Evolutionary conservation across 2,888 invertebrate species (phyloP).

Genomic region (Scaptomyza tumidula): DNA sequence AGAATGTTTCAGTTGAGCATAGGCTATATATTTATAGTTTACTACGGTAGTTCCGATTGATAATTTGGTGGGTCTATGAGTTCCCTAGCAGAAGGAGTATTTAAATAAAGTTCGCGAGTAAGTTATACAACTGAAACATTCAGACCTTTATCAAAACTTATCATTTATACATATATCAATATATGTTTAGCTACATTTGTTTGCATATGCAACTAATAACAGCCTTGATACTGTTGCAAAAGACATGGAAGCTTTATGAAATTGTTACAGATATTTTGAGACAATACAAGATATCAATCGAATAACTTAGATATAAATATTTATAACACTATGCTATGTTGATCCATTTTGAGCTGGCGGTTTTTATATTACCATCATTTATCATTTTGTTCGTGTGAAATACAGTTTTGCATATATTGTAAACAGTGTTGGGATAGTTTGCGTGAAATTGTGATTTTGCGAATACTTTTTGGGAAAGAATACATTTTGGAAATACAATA

Average conservation of each 20-base stretch:
- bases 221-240: constrained; percentile 78
- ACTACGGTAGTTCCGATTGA: constrained; percentile 33
- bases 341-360: constrained; percentile 56
- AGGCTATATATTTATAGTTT: constrained; percentile 4
- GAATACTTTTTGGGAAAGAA: constrained; percentile 55
- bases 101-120: constrained; percentile 3
- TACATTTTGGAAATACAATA: constrained; percentile 53
- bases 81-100: constrained; percentile 22
- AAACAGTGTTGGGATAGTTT: constrained; percentile 9
- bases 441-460: constrained; percentile 1
- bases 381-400: constrained; percentile 35
- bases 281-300: constrained; percentile 36
- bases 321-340: constrained; percentile 48
- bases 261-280: constrained; percentile 65
- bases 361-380: constrained; percentile 11
- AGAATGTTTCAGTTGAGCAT: constrained; percentile 40
- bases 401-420: constrained; percentile 25
- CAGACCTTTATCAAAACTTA: constrained; percentile 37
- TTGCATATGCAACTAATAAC: constrained; percentile 68
- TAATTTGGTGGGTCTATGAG: constrained; percentile 59
- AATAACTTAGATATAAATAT: constrained; percentile 22
- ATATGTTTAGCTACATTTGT: constrained; percentile 24
- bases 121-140: constrained; percentile 45
- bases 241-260: constrained; percentile 78
- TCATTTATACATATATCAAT: constrained; percentile 32